A percentile compares a stretch with the other conserved stretches of the same genome.
Evolutionary conservation across 2,797 vertebrate genomes (phyloP).

Genomic region (Salarias fasciatus): DNA sequence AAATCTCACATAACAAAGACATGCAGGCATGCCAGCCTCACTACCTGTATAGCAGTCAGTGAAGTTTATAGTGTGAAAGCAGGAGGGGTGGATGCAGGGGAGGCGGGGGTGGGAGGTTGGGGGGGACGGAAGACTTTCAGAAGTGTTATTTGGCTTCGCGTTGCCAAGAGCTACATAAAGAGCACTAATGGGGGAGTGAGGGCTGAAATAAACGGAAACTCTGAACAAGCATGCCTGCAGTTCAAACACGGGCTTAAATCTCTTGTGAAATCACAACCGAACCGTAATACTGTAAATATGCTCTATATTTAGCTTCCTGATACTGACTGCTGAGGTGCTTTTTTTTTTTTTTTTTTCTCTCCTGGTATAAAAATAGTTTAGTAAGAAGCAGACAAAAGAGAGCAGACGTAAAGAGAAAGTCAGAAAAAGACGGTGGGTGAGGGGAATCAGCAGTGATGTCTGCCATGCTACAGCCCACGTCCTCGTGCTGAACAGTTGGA

Average conservation of each 20-base stretch:
- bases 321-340: constrained; percentile 40
- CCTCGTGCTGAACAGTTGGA: constrained; percentile 39
- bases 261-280: constrained; percentile 34
- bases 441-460: constrained; percentile 31
- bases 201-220: constrained; percentile 54
- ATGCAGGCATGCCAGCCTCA: constrained; percentile 76
- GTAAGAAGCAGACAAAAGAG: constrained; percentile 41
- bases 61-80: constrained; percentile 63
- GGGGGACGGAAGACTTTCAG: constrained; percentile 62
- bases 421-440: constrained; percentile 26
- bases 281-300: constrained; percentile 43
- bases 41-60: constrained; percentile 64
- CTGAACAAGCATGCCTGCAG: constrained; percentile 55
- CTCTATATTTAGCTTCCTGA: constrained; percentile 64
- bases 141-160: constrained; percentile 61
- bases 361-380: constrained; percentile 63
- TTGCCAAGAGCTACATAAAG: constrained; percentile 61
- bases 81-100: not conserved
- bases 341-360: not conserved
- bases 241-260: constrained; percentile 54
- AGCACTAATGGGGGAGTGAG: constrained; percentile 48
- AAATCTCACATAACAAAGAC: constrained; percentile 64
- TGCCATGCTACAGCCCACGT: constrained; percentile 38
- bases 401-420: constrained; percentile 23
- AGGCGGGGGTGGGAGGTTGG: not conserved